Evolutionary conservation across 2,888 invertebrate species (phyloP).

Genomic region (Rotaria socialis): DNA sequence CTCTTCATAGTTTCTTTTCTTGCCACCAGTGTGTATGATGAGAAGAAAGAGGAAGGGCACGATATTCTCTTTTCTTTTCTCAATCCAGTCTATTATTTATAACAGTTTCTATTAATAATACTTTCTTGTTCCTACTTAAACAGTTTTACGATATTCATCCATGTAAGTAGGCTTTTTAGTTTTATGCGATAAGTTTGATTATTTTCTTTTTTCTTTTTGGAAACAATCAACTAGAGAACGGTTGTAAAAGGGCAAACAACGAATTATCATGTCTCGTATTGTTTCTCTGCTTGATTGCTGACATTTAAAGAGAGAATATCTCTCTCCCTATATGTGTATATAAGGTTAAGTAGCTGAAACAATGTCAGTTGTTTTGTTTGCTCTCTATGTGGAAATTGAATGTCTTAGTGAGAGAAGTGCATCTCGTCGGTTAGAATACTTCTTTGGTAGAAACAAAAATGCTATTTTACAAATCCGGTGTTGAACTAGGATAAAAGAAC

Average conservation of each 20-base stretch:
- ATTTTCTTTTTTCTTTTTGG: neutral
- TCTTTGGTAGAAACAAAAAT: too few species aligned
- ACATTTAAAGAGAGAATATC: neutral
- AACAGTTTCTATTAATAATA: too few species aligned
- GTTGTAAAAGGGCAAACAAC: neutral
- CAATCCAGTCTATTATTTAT: neutral
- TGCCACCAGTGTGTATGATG: neutral
- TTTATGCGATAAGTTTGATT: neutral
- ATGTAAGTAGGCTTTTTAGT: neutral
- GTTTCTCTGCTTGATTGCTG: slow-evolving; percentile 28
- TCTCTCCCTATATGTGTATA: neutral
- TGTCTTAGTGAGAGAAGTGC: too few species aligned
- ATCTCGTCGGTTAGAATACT: neutral
- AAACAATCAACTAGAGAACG: neutral
- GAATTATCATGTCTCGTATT: neutral
- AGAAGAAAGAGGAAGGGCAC: neutral
- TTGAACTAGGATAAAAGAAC: too few species aligned
- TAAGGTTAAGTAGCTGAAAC: slow-evolving; percentile 22
- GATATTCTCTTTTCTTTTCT: neutral
- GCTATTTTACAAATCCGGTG: too few species aligned
- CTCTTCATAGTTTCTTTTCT: neutral
- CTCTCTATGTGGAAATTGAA: too few species aligned
- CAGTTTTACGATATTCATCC: too few species aligned
- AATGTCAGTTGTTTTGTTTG: neutral
- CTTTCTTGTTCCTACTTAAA: too few species aligned